Base-by-base conservation (phyloP, 2,888 invertebrate genomes). In the Polymixis flavicincta region DNA sequence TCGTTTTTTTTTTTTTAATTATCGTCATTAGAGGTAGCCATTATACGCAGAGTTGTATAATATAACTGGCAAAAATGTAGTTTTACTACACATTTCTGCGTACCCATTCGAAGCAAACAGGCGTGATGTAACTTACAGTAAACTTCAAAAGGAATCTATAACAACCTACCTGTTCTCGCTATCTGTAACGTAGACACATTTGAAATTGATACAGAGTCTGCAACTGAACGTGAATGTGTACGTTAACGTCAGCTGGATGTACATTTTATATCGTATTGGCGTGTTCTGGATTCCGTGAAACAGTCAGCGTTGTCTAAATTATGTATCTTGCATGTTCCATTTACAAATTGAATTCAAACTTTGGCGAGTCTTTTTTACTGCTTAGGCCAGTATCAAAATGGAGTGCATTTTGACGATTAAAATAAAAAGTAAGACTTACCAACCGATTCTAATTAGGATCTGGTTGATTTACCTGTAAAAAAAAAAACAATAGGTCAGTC, bases 251-350 rank as follows among this genome's bases (percentile, higher is more conserved):
- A 59, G 57, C 22, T 42, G 25, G 11, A 59, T 74, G 37, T 59
- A 74, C 50, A 74, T 73, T 57, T 32, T 42, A 48, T 37, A 50
- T 37, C 22, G 25, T 59, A 28, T n/a, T 59, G 42, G 22, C 37
- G 57, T 59, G 50, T 74, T 74, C 57, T 50, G 50, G 22, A 42
- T 73, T 59, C 22, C 9, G 8, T 17, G 19, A 8, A 52, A 59
- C 42, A 55, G 28, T 52, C 52, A 57, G 17, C 22, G 28, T 65
- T 14, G 17, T 59, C 7, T n/a, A 11, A n/a, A 66, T 55, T 66
- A 66, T 22, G 17, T 17, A 32, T 66, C 32, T 66, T 60, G n/a
- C 0, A 65, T 28, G 22, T 9, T 28, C 61, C 11, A 9, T 6
- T 42, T 19, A 6, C 60, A 32, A 66, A 17, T 37, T 0, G 11